Percentiles rank a stretch among this genome's conserved stretches.
phyloP scores from a whole-genome alignment of 2,797 vertebrate species.

The Momotus momota region DNA sequence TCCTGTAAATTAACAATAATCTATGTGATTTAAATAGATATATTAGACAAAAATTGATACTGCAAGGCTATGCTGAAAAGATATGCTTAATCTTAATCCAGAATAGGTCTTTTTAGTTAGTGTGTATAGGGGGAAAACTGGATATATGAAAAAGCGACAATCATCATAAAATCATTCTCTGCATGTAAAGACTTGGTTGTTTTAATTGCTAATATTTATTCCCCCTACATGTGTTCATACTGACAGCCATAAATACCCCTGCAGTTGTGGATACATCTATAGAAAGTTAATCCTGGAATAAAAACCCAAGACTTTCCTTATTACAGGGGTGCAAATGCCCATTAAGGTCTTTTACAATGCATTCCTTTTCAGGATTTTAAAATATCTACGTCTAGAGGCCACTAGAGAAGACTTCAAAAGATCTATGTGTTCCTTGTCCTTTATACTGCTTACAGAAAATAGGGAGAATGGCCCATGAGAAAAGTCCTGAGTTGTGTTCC shows the following conservation, averaged over 20 bases:
- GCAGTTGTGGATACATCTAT: conserved; percentile 2
- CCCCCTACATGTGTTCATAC: background rate
- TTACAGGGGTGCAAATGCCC: conserved; percentile 34
- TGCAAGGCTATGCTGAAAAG: background rate
- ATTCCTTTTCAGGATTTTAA: conserved; percentile 16
- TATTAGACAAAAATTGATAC: background rate
- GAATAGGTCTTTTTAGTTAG: background rate
- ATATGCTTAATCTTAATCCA: background rate
- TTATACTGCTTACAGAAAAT: conserved; percentile 33
- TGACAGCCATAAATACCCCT: background rate
- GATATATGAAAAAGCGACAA: background rate
- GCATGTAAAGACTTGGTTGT: background rate
- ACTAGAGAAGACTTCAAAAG: conserved; percentile 29
- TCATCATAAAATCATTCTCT: background rate
- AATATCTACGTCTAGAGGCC: background rate
- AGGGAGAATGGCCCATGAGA: background rate
- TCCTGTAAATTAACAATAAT: background rate
- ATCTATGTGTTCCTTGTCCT: conserved; percentile 29
- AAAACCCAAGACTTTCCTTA: background rate
- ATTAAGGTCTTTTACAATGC: conserved; percentile 37
- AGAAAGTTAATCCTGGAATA: background rate
- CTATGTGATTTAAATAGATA: background rate
- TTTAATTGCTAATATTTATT: background rate
- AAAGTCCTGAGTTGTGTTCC: background rate
- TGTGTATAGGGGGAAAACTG: background rate